Evolutionary conservation across 2,888 invertebrate genomes (phyloP), one percentile per base, ranked within the genome.

Genomic region (Agriopis leucophaearia): DNA sequence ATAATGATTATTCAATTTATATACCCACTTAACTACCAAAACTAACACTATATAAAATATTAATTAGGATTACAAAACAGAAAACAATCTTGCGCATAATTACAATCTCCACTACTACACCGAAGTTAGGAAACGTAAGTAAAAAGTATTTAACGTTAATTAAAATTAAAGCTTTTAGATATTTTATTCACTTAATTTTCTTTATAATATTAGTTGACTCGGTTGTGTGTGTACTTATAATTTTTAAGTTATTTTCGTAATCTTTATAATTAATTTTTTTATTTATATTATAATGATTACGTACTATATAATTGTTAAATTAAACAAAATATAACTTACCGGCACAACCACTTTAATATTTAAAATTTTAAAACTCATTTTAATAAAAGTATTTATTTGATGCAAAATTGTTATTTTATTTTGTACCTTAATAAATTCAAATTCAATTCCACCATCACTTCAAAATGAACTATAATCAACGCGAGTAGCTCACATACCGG

Each of bases 211-310:
- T 85, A 88, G 85, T 88, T 89, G 85, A 88, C 88, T 92, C 90
- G 92, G 92, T 94, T 94, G 91, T 93, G 94, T 94, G 90, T 93
- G 93, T 95, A 95, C 94, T 95, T 95, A 94, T 94, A 74, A 69
- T 93, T 94, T 81, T 82, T 90, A 90, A 88, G 87, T 89, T 88
- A 74, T 79, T 78, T 80, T 71, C 69, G 67, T 74, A 73, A 71
- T 73, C 83, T 82, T 88, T 88, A 77, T 87, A 83, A 75, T 81
- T 80, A 83, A 76, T 82, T 78, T 84, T 80, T 87, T 87, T 89
- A 86, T 82, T 74, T 88, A 85, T 92, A 90, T 73, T 94, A 93
- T 94, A 94, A 94, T 89, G 87, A 83, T 84, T 85, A 86, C 84
- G 67, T 77, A 73, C 67, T 76, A 85, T 85, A 56, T 59, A 59